Conservation (phyloP, 2,888 invertebrate genomes). For the Agrilus biguttatus region DNA sequence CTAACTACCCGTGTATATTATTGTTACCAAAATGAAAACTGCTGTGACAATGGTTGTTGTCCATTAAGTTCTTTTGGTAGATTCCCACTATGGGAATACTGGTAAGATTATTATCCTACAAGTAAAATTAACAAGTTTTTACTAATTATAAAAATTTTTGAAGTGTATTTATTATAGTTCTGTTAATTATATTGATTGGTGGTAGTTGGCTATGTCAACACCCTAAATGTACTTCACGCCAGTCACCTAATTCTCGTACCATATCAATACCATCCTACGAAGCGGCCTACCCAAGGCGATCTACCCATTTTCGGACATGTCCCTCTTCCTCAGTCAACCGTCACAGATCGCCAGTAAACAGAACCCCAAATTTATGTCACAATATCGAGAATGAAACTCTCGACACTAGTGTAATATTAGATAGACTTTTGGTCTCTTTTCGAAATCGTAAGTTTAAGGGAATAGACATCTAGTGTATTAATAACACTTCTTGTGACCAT, state of each 20-base stretch:
- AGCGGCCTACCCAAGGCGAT: no score
- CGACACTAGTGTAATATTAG: not conserved
- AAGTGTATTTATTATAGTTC: constrained; percentile 2
- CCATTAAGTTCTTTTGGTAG: constrained; percentile 4
- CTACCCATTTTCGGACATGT: no score
- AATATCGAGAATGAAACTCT: not conserved
- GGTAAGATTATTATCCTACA: constrained; percentile 4
- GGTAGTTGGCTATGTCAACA: constrained; percentile 4
- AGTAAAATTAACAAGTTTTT: not conserved
- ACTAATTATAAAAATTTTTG: not conserved
- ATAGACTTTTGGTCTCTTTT: constrained; percentile 1
- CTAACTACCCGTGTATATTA: constrained; percentile 6
- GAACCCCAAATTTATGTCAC: not conserved
- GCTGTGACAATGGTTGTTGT: constrained; percentile 10
- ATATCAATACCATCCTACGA: no score
- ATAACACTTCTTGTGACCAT: no score
- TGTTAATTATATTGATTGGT: constrained; percentile 1
- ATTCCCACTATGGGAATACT: constrained; percentile 9
- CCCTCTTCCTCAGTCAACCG: no score
- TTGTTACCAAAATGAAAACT: constrained; percentile 8
- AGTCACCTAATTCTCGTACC: no score
- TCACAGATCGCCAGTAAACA: not conserved
- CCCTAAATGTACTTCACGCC: not conserved
- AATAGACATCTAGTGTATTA: not conserved
- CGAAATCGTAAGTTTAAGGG: constrained; percentile 1